These are phyloP conservation scores for Brachylomia viminalis DNA, from an alignment of 2,888 invertebrate genomes.

Conservation along the genomic window DNA sequence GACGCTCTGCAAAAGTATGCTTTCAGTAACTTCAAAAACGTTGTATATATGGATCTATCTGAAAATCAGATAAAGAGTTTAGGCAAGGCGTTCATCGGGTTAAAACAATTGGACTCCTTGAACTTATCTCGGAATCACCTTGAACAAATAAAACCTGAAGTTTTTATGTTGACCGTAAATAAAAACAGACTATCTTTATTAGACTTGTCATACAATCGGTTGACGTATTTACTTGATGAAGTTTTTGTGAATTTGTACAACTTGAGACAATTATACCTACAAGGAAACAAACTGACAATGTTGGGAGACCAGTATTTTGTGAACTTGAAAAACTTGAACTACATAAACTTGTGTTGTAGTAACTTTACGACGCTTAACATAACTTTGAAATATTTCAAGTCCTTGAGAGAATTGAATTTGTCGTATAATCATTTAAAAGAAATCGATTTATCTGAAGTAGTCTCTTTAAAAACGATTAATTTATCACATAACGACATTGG, in stretches of 20 bases:
- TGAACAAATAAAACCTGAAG: constrained; percentile 36
- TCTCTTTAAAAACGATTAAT: constrained; percentile 31
- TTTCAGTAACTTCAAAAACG: constrained; percentile 58
- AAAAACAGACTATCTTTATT: constrained; percentile 47
- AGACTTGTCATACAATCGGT: constrained; percentile 59
- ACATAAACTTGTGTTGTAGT: constrained; percentile 54
- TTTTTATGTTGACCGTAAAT: constrained; percentile 44
- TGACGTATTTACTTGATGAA: constrained; percentile 43
- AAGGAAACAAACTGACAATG: constrained; percentile 53
- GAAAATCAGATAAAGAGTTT: constrained; percentile 44
- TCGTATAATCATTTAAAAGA: constrained; percentile 45
- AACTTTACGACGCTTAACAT: constrained; percentile 32
- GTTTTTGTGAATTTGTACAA: constrained; percentile 41
- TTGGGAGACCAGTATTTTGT: constrained; percentile 5
- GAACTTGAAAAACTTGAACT: constrained; percentile 45
- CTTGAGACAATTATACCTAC: constrained; percentile 54
- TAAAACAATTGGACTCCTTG: constrained; percentile 50
- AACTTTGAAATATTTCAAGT: constrained; percentile 27
- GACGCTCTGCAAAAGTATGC: constrained; percentile 30
- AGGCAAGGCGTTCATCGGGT: constrained; percentile 50
- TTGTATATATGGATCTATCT: constrained; percentile 59
- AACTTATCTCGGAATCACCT: constrained; percentile 60
- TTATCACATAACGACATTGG: constrained; percentile 53
- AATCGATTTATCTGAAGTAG: constrained; percentile 7
- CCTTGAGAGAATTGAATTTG: constrained; percentile 49